These are phyloP conservation scores for Petrophora chlorosata DNA, from an alignment of 2,888 invertebrate species.

Conservation along the genomic window DNA sequence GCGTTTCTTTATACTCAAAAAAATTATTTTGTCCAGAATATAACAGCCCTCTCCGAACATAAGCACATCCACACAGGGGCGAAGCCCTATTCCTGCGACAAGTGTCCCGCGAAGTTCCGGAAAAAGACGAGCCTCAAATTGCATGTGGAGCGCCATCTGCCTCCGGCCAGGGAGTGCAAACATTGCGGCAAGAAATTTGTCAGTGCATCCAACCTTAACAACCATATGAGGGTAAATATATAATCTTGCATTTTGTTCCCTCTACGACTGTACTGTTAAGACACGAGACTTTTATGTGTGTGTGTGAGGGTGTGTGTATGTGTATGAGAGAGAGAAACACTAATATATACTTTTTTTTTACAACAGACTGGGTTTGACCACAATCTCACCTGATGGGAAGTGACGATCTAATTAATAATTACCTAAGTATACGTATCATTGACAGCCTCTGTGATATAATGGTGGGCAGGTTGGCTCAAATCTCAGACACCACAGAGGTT, in stretches of 20 bases:
- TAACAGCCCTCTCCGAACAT: constrained; percentile 30
- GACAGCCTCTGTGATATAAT: too few species aligned
- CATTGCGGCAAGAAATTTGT: constrained; percentile 35
- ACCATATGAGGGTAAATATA: constrained; percentile 31
- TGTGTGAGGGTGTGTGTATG: too few species aligned
- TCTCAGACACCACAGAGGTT: too few species aligned
- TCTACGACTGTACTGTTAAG: not conserved
- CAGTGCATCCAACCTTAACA: constrained; percentile 32
- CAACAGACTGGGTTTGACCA: too few species aligned
- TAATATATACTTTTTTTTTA: too few species aligned
- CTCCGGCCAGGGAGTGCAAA: constrained; percentile 26
- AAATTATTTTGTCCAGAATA: constrained; percentile 23
- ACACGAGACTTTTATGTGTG: too few species aligned
- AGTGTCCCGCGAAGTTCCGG: constrained; percentile 33
- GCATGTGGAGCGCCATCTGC: constrained; percentile 30
- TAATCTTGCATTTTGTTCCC: not conserved
- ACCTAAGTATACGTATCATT: too few species aligned
- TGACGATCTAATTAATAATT: too few species aligned
- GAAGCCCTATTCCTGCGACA: constrained; percentile 32
- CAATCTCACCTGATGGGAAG: too few species aligned
- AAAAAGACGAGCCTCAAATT: constrained; percentile 30
- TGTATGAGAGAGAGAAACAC: too few species aligned
- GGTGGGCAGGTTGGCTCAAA: too few species aligned
- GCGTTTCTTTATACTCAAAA: too few species aligned
- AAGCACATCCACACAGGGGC: constrained; percentile 29